Conservation (phyloP, 2,797 vertebrate genomes). For the Chelon labrosus region DNA sequence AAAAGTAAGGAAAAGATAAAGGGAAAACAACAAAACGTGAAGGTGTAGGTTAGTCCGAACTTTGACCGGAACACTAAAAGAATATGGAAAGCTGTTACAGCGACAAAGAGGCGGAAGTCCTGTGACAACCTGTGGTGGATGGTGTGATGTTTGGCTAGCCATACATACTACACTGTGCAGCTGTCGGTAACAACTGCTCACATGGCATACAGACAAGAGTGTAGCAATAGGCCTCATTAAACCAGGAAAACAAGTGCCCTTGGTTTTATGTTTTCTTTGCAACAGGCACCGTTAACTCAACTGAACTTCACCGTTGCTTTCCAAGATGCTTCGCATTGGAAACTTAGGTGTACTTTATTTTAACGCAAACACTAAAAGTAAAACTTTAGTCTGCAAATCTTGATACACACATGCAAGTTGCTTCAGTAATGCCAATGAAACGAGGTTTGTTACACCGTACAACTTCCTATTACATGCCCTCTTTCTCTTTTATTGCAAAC, state of each 20-base stretch:
- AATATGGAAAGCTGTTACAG: neutral
- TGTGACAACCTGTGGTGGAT: constrained; percentile 36
- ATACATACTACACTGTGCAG: constrained; percentile 60
- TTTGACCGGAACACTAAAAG: neutral
- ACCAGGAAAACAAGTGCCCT: constrained; percentile 1
- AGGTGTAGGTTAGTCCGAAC: too few species aligned
- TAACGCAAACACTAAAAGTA: neutral
- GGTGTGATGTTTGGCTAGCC: constrained; percentile 47
- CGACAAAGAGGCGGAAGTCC: constrained; percentile 16
- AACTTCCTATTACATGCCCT: neutral
- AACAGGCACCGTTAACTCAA: neutral
- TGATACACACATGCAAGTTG: neutral
- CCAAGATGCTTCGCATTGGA: neutral
- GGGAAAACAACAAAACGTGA: too few species aligned
- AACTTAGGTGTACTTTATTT: too few species aligned
- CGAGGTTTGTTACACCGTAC: too few species aligned
- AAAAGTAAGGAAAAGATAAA: too few species aligned
- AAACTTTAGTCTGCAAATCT: neutral
- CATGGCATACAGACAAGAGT: constrained; percentile 21
- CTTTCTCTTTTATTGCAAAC: neutral
- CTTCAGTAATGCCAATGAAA: too few species aligned
- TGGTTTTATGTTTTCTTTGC: neutral
- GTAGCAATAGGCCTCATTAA: constrained; percentile 4
- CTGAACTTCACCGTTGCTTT: neutral
- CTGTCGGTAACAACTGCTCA: constrained; percentile 73